phyloP scores from a whole-genome alignment of 2,113 vertebrate genomes.

The Ciconia stormi region DNA sequence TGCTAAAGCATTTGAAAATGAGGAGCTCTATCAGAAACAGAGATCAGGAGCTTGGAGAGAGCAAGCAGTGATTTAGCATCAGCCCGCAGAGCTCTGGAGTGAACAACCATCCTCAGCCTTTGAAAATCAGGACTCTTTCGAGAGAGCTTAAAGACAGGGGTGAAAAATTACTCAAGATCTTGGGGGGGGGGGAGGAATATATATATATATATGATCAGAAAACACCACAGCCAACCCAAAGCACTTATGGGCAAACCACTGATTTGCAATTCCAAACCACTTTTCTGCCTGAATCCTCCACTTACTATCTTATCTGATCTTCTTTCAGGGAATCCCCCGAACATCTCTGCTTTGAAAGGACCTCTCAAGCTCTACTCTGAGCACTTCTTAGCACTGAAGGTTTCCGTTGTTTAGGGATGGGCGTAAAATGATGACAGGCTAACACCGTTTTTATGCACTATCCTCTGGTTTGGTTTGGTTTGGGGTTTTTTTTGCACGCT shows the following conservation, averaged over 20 bases:
- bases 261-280: slow-evolving; percentile 66
- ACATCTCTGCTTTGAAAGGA: background rate
- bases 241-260: slow-evolving; percentile 58
- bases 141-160: background rate
- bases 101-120: background rate
- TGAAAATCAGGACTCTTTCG: background rate
- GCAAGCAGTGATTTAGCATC: background rate
- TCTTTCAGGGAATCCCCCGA: slow-evolving; percentile 44
- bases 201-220: slow-evolving; percentile 17
- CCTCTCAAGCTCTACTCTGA: background rate
- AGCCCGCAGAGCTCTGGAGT: background rate
- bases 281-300: slow-evolving; percentile 33
- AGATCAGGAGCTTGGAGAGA: slow-evolving; percentile 9
- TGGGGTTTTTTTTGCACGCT: background rate
- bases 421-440: background rate
- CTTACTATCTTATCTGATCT: slow-evolving; percentile 64
- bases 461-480: background rate
- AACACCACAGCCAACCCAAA: slow-evolving; percentile 29
- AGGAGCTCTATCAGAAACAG: slow-evolving; percentile 23
- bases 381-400: background rate
- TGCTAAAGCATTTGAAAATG: slow-evolving; percentile 7
- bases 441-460: background rate
- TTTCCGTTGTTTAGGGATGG: background rate
- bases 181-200: background rate
- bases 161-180: background rate